A percentile compares a stretch with the other conserved stretches of the same genome.
Conservation (phyloP, 2,113 vertebrate genomes). For the Gulo gulo region DNA sequence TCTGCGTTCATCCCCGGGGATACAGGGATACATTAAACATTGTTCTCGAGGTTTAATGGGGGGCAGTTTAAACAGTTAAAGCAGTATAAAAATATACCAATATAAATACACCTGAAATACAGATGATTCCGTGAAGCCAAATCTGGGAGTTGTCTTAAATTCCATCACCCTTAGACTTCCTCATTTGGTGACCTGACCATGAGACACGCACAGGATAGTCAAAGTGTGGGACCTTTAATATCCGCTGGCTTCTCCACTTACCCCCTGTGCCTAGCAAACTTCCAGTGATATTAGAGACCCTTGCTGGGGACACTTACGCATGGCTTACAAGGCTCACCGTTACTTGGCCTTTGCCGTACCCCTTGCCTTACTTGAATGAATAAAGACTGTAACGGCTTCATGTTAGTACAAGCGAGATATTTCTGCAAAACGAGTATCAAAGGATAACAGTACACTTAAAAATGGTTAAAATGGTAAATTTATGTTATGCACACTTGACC, state of each 20-base stretch:
- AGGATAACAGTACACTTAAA: not conserved
- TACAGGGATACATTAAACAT: not conserved
- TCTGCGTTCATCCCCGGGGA: not conserved
- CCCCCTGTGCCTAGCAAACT: not conserved
- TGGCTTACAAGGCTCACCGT: not conserved
- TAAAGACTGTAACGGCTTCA: not conserved
- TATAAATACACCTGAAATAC: not conserved
- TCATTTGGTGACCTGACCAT: not conserved
- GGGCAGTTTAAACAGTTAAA: not conserved
- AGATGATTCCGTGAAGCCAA: not conserved
- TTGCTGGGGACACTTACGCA: not conserved
- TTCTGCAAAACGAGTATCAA: not conserved
- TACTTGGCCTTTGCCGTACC: not conserved
- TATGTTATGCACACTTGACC: not conserved
- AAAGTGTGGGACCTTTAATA: not conserved
- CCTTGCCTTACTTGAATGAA: not conserved
- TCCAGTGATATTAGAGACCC: not conserved
- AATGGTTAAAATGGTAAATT: not conserved
- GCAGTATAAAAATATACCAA: not conserved
- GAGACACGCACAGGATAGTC: not conserved
- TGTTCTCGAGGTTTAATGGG: not conserved
- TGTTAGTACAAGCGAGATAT: not conserved
- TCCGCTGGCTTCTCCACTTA: not conserved
- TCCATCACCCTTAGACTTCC: not conserved
- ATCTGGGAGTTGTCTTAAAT: not conserved